Conservation (phyloP, 1,140 invertebrate genomes). For the Pseudomyrmex pallidus region DNA sequence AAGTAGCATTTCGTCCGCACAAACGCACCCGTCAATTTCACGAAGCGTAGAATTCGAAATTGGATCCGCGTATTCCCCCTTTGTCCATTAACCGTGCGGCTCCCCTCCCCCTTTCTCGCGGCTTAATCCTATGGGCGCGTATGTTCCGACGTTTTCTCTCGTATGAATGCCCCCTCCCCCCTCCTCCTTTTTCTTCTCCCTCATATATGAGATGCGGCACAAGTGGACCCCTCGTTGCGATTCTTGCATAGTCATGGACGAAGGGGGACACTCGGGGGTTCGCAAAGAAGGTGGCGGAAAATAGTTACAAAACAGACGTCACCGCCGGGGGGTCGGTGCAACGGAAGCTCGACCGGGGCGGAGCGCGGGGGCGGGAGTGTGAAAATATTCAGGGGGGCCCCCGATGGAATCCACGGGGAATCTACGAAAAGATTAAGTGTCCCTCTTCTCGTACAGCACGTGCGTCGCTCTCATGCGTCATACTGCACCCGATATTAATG, state of each 20-base stretch:
- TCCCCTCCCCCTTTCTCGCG: neutral
- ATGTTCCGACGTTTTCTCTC: conserved; percentile 58
- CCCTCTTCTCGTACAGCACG: conserved; percentile 61
- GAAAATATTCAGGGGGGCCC: conserved; percentile 70
- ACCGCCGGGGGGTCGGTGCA: conserved; percentile 8
- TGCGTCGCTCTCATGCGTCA: conserved; percentile 71
- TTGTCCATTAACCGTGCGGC: conserved; percentile 71
- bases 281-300: conserved; percentile 70
- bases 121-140: conserved; percentile 69
- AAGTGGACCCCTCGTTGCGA: conserved; percentile 59
- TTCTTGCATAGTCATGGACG: conserved; percentile 68
- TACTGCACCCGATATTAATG: conserved; percentile 64
- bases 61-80: conserved; percentile 72
- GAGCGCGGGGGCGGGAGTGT: conserved; percentile 53
- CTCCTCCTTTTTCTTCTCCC: neutral
- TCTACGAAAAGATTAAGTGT: conserved; percentile 68
- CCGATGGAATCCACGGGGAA: conserved; percentile 62
- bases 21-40: conserved; percentile 70
- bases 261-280: conserved; percentile 39
- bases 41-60: conserved; percentile 75
- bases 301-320: conserved; percentile 74
- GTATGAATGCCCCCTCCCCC: conserved; percentile 1
- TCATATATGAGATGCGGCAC: conserved; percentile 42
- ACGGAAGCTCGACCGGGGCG: conserved; percentile 22
- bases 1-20: conserved; percentile 51